phyloP scores from a whole-genome alignment of 2,113 vertebrate species.

The Mungos mungo region DNA sequence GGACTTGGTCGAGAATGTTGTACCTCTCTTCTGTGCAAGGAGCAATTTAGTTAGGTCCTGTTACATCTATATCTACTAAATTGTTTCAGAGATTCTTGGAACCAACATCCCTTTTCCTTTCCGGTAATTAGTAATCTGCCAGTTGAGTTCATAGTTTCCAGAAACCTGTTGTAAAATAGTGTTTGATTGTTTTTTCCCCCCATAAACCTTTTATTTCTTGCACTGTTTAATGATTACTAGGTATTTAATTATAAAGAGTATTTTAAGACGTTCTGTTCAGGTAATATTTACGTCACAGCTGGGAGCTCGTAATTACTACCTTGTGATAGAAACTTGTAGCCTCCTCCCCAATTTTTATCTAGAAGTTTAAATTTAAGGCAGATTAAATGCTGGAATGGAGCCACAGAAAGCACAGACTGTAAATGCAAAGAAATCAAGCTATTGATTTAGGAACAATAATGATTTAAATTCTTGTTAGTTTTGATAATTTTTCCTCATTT shows the following conservation, averaged over 20 bases:
- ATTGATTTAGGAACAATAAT: conserved; percentile 27
- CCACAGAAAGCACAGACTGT: not conserved
- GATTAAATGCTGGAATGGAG: conserved; percentile 23
- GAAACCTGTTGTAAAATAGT: conserved; percentile 41
- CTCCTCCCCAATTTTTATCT: conserved; percentile 34
- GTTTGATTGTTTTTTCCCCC: not conserved
- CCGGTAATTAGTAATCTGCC: conserved; percentile 16
- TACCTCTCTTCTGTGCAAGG: not conserved
- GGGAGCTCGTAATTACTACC: conserved; percentile 34
- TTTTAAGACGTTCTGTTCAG: conserved; percentile 53
- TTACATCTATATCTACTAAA: not conserved
- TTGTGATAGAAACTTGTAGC: conserved; percentile 51
- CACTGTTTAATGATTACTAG: conserved; percentile 40
- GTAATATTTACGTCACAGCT: conserved; percentile 36
- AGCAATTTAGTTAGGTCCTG: not conserved
- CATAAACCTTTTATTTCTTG: not conserved
- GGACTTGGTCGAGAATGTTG: not conserved
- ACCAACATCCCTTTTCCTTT: not conserved
- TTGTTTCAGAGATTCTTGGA: not conserved
- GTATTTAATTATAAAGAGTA: conserved; percentile 49
- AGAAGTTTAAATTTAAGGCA: conserved; percentile 42
- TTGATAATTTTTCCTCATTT: conserved; percentile 35
- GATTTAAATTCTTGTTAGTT: conserved; percentile 33
- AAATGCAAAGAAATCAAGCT: conserved; percentile 9
- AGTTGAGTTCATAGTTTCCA: not conserved